These are phyloP conservation scores for Ostrea edulis DNA, from an alignment of 1,140 invertebrate genomes.

Conservation along the genomic window DNA sequence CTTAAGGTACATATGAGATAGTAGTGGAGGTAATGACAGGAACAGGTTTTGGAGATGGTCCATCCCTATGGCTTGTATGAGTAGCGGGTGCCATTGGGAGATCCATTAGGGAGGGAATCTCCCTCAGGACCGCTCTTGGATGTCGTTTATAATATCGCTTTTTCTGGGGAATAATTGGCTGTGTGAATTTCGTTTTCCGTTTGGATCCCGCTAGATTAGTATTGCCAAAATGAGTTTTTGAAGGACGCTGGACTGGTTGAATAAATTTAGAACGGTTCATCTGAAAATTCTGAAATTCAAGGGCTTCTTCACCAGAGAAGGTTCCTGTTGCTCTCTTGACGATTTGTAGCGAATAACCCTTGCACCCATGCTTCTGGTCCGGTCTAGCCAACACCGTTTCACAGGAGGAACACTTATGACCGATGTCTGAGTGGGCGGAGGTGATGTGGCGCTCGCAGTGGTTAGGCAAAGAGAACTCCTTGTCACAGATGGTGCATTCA, in stretches of 20 bases:
- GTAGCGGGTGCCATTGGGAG: neutral
- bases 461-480: neutral
- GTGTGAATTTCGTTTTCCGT: neutral
- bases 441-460: conserved; percentile 37
- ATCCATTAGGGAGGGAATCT: neutral
- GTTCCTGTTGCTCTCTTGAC: neutral
- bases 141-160: neutral
- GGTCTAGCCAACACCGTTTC: neutral
- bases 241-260: neutral
- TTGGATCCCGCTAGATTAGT: neutral
- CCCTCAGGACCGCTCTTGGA: neutral
- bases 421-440: neutral
- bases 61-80: neutral
- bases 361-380: neutral
- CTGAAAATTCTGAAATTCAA: neutral
- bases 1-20: neutral
- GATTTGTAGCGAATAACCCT: neutral
- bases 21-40: neutral
- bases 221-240: neutral
- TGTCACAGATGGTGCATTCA: neutral
- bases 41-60: too few species aligned
- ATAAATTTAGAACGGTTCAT: neutral
- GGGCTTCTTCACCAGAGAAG: neutral
- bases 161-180: neutral
- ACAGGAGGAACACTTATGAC: neutral